Base-by-base conservation (phyloP, 2,113 vertebrate species). In the Nestor notabilis region DNA sequence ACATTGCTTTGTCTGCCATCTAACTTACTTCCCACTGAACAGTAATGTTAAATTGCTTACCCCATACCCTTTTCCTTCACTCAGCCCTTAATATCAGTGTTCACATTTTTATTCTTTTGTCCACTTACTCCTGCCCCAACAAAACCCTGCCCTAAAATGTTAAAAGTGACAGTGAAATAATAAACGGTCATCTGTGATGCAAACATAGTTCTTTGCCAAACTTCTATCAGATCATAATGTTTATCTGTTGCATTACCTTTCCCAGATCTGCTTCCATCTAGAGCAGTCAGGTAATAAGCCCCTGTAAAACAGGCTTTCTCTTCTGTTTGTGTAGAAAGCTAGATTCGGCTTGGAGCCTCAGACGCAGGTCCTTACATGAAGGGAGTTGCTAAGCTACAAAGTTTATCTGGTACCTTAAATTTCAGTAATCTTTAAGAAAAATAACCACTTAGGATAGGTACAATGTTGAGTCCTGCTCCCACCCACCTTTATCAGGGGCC, bases 311-410 rank as follows among this genome's bases (percentile, higher is more conserved):
- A 68, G 31, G 3, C 3, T 43, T 15, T 17, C 39, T 37, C 18
- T 88, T 33, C 44, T 64, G 27, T 79, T 93, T 77, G n/a, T 43
- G 16, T 1, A 44, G 64, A 68, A 86, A 75, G 7, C 35, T 24
- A 18, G 44, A 47, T 79, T 75, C 65, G 39, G 21, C 61, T 52
- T 69, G 41, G 13, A 87, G 65, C 29, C 31, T 28, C 55, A 78
- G 25, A 41, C 18, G 11, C 39, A 82, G 29, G 61, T 79, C 56
- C 88, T 79, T 69, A n/a, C 17, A 52, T 25, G 80, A 92, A 77
- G 52, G 21, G 58, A 92, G 75, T 93, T 97, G 79, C 76, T 90
- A 90, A 80, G 90, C 68, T 94, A 88, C 79, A 37, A 72, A 90
- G 52, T 92, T 95, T 77, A 80, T 7, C 53, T 56, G 21, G 8